Conservation (phyloP, 2,113 vertebrate species). For the Semicossyphus pulcher region DNA sequence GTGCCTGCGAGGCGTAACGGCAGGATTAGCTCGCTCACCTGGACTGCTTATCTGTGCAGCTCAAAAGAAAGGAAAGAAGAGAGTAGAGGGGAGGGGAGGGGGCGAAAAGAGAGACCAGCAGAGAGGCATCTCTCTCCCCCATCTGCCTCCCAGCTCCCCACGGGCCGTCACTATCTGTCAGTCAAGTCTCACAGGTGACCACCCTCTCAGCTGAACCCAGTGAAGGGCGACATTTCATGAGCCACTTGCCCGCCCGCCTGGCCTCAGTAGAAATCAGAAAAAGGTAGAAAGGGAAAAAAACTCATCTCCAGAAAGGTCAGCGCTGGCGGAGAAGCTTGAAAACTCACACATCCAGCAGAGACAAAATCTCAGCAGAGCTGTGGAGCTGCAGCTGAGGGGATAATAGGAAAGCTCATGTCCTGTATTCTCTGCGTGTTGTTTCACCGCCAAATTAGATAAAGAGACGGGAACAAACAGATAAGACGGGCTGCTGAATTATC, state of each 20-base stretch:
- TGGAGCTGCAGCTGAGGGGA: slow-evolving; percentile 9
- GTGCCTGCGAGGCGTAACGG: slow-evolving; percentile 57
- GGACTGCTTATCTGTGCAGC: slow-evolving; percentile 65
- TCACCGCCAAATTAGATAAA: slow-evolving; percentile 68
- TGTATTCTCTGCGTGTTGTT: slow-evolving; percentile 23
- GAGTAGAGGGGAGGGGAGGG: neutral
- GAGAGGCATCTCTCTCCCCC: slow-evolving; percentile 38
- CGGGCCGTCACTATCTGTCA: slow-evolving; percentile 58
- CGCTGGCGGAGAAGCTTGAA: slow-evolving; percentile 41
- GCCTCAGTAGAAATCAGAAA: slow-evolving; percentile 59
- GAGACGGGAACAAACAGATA: slow-evolving; percentile 75
- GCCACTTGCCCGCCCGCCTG: slow-evolving; percentile 42
- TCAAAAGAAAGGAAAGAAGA: slow-evolving; percentile 38
- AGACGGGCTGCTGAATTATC: slow-evolving; percentile 63
- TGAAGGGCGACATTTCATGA: slow-evolving; percentile 61
- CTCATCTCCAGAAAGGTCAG: slow-evolving; percentile 69
- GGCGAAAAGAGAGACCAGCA: slow-evolving; percentile 8
- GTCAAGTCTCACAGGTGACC: slow-evolving; percentile 75
- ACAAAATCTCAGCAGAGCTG: slow-evolving; percentile 21
- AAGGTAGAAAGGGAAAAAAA: slow-evolving; percentile 6
- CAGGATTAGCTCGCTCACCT: slow-evolving; percentile 72
- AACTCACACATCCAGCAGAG: slow-evolving; percentile 40
- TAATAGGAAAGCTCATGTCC: slow-evolving; percentile 28
- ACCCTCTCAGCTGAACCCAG: slow-evolving; percentile 42
- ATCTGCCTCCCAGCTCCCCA: slow-evolving; percentile 45